Evolutionary conservation across 2,888 invertebrate genomes (phyloP), one percentile per base, ranked within the genome.

Genomic region (Syrphus vitripennis): DNA sequence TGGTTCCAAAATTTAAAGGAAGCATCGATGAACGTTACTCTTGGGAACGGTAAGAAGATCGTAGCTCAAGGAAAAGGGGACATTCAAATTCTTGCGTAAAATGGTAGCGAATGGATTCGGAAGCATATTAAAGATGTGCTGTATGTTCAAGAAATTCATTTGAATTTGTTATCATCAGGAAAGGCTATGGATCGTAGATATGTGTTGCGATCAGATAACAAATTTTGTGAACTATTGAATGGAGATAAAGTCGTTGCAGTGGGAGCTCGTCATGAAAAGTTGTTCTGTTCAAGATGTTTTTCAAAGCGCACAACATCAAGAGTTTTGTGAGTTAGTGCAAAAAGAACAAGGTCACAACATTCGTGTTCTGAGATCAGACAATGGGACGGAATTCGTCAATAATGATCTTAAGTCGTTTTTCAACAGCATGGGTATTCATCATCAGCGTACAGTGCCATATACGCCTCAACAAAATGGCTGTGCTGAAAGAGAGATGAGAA

Each of bases 391-490:
- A 45, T 75, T 70, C 45, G 75, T 81, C 10, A 86, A 78, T 65
- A n/a, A 24, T 50, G 50, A 67, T 5, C n/a, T 77, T 48, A 55
- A 34, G 29, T 50, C 31, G 12, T 61, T 65, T 34, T 83, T 83
- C 12, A 48, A 53, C 26, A 57, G 48, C 42, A 83, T 42, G 14
- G 83, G 80, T 16, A 84, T 87, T 40, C 45, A 59, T 40, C 80
- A 19, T 88, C 81, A 87, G 48, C 72, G 21, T 6, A 67, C 83
- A 29, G 80, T 87, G 5, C 57, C 80, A 19, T 88, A 87, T 71
- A 82, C 87, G 31, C 87, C 88, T 34, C 53, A 88, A 70, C 82
- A 88, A 67, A 88, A 87, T 57, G 86, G 87, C 14, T 37, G 26
- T 14, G 76, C 61, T 4, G 87, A 88, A 67, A 57, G 87, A 37